A percentile compares a stretch with the other conserved stretches of the same genome.
Evolutionary conservation across 2,797 vertebrate species (phyloP).

Genomic region (Remorina albescens): DNA sequence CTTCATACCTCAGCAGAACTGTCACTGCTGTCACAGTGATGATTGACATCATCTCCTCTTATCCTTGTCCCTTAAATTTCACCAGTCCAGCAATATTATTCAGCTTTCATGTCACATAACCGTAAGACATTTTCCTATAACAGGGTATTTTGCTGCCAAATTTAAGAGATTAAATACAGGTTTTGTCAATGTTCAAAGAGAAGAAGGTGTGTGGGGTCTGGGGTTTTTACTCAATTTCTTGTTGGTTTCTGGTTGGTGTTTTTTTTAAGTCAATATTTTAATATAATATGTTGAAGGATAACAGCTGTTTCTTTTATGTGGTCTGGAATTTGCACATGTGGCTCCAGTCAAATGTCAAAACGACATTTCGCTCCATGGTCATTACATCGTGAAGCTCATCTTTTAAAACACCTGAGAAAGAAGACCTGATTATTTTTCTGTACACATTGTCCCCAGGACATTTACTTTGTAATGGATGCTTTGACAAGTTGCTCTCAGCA

Average conservation of each 20-base stretch:
- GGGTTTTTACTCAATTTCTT: constrained; percentile 1
- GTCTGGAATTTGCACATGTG: constrained; percentile 47
- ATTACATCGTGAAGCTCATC: neutral
- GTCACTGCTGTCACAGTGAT: neutral
- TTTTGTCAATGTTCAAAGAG: neutral
- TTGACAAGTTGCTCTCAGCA: constrained; percentile 32
- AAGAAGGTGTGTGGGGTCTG: neutral
- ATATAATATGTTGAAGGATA: constrained; percentile 9
- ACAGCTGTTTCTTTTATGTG: neutral
- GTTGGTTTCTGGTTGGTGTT: constrained; percentile 12
- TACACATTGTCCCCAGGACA: constrained; percentile 21
- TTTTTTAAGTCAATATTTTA: constrained; percentile 25
- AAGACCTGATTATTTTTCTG: constrained; percentile 16
- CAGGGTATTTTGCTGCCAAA: constrained; percentile 20
- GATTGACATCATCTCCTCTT: neutral
- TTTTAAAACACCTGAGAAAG: constrained; percentile 14
- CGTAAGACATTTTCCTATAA: constrained; percentile 3
- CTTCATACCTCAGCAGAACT: constrained; percentile 29
- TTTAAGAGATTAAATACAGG: neutral
- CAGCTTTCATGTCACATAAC: neutral
- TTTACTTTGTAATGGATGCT: constrained; percentile 46
- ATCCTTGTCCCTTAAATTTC: neutral
- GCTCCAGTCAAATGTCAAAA: constrained; percentile 12
- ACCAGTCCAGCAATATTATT: neutral
- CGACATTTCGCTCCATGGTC: constrained; percentile 25